These are phyloP conservation scores for Scatophagus argus DNA, from an alignment of 2,113 vertebrate species.

Conservation along the genomic window DNA sequence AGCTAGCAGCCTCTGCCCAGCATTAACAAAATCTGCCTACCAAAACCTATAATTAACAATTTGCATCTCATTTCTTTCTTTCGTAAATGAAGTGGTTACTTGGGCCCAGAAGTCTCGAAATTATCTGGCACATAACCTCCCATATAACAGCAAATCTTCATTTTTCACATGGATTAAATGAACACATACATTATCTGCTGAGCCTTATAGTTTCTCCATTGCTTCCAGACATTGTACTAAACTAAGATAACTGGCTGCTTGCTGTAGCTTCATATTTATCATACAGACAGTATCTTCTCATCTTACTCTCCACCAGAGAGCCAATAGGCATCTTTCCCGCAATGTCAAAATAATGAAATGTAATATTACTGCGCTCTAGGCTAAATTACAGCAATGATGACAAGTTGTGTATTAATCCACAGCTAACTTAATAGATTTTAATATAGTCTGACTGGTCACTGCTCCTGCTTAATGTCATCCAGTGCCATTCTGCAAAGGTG, in stretches of 20 bases:
- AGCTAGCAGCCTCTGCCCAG: background rate
- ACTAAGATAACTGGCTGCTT: background rate
- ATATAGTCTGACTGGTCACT: constrained; percentile 19
- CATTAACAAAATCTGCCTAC: background rate
- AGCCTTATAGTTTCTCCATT: background rate
- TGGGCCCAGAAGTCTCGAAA: background rate
- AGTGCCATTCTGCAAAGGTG: constrained; percentile 3
- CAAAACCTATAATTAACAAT: background rate
- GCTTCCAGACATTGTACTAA: no score
- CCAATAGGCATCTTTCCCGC: background rate
- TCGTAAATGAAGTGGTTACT: background rate
- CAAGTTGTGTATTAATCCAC: constrained; percentile 13
- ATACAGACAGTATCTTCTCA: background rate
- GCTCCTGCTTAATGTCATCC: constrained; percentile 28
- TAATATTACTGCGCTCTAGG: background rate
- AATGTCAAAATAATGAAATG: background rate
- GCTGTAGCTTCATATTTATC: background rate
- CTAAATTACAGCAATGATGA: background rate
- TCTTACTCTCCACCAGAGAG: background rate
- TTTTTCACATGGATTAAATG: background rate
- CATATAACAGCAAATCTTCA: background rate
- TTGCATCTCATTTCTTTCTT: background rate
- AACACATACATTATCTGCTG: background rate
- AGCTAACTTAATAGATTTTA: constrained; percentile 21
- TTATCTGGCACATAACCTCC: background rate